Percentiles rank a stretch among this genome's conserved stretches.
Conservation (phyloP, 2,113 vertebrate genomes). For the Columba livia region DNA sequence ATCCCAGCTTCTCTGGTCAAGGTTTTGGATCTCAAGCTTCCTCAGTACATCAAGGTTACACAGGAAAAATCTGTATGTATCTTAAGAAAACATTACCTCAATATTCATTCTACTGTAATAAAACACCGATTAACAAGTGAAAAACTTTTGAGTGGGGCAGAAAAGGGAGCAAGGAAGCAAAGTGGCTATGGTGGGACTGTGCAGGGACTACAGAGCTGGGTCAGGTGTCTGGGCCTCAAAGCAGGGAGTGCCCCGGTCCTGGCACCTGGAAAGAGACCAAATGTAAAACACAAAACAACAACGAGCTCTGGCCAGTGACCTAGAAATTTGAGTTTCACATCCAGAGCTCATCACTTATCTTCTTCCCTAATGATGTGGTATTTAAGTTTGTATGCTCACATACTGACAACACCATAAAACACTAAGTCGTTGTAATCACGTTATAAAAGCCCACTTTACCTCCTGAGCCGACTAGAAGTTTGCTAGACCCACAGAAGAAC, state of each 20-base stretch:
- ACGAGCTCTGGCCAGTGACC: conserved; percentile 29
- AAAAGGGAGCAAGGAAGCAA: background rate
- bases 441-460: background rate
- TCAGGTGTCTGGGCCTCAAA: background rate
- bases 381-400: background rate
- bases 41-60: background rate
- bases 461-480: background rate
- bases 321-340: conserved; percentile 8
- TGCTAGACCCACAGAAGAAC: background rate
- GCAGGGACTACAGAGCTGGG: background rate
- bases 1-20: background rate
- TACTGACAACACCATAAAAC: background rate
- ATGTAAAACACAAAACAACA: background rate
- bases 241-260: background rate
- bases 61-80: background rate
- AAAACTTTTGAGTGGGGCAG: background rate
- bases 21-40: background rate
- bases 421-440: background rate
- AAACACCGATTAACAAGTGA: background rate
- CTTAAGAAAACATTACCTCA: background rate
- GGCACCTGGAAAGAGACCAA: conserved; percentile 18
- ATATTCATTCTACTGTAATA: background rate
- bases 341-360: background rate
- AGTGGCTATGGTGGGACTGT: accelerated
- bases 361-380: background rate